Percentiles rank a stretch among this genome's conserved stretches.
phyloP scores from a whole-genome alignment of 92 coral and sea anemone genomes.

The Micromussa lordhowensis region DNA sequence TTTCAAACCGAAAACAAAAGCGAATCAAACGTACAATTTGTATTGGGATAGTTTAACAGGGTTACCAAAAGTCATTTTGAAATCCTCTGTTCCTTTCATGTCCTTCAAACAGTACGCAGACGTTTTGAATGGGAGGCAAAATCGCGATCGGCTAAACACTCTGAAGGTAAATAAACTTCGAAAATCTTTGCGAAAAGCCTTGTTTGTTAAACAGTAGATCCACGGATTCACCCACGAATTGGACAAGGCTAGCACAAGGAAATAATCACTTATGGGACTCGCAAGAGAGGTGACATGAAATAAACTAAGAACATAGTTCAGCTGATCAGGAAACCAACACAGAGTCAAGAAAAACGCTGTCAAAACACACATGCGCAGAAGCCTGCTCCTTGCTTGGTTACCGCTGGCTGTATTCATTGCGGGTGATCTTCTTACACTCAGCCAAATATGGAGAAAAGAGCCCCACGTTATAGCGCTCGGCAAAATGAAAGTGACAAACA shows the following conservation, averaged over 20 bases:
- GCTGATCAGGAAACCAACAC: slow-evolving; percentile 20
- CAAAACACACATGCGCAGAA: slow-evolving; percentile 20
- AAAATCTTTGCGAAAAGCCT: slow-evolving; percentile 2
- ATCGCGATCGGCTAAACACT: not conserved
- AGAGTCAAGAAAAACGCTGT: not conserved
- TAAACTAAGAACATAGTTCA: not conserved
- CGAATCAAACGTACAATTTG: not conserved
- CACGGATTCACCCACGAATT: slow-evolving; percentile 5
- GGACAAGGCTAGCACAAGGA: not conserved
- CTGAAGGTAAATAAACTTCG: not conserved
- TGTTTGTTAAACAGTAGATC: slow-evolving; percentile 5
- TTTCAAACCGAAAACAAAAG: too few species aligned
- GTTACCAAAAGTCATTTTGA: not conserved
- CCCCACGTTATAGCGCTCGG: slow-evolving; percentile 2
- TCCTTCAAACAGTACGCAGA: not conserved
- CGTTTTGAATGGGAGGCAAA: not conserved
- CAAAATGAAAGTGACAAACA: slow-evolving; percentile 2
- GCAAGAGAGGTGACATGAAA: not conserved
- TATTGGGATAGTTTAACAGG: not conserved
- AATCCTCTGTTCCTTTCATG: not conserved
- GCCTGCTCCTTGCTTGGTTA: not conserved
- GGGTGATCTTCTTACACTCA: slow-evolving; percentile 2
- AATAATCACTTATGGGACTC: not conserved
- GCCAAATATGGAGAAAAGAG: slow-evolving; percentile 18
- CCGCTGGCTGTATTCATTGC: slow-evolving; percentile 3